Evolutionary conservation across 2,113 vertebrate genomes (phyloP), one percentile per base, ranked within the genome.

Genomic region (Meriones unguiculatus): DNA sequence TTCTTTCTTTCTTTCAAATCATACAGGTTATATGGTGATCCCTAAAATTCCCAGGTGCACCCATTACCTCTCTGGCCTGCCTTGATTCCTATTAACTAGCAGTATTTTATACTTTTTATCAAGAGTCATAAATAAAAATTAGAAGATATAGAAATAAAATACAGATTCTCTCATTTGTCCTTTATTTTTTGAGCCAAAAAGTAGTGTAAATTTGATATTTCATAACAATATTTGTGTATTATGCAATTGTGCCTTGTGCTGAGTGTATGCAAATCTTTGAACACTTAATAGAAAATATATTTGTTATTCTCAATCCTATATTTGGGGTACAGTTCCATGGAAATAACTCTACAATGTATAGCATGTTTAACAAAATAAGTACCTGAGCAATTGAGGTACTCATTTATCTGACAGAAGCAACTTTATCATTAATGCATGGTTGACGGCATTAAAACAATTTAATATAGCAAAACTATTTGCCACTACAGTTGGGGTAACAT

Each of bases 361-460:
- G 54, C 13, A 89, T 82, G 91, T 91, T 95, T 22, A 89, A 69
- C 25, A 87, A 94, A 94, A 92, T 91, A 91, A 73, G 70, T 41
- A 12, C 65, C 62, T 87, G 92, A 90, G 52, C 32, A 85, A 65
- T 67, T 69, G 54, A 93, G 38, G n/a, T 52, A 17, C 12, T 77
- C 18, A 80, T 50, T 92, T 41, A 67, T 90, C 88, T 92, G 80
- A 62, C 59, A 95, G 28, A 38, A 70, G 18, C 7, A 7, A 14
- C 64, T 89, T 97, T 73, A 59, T 84, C 32, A 87, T 95, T 64
- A 84, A 93, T 93, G 75, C 72, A 70, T 91, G 20, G 32, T 41
- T 75, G 89, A 73, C 5, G 89, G 38, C 70, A 91, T 95, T 89
- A 67, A 91, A 94, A 89, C 22, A 77, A 72, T 81, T 54, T 81